phyloP scores from a whole-genome alignment of 2,113 vertebrate species.

The Equus quagga region DNA sequence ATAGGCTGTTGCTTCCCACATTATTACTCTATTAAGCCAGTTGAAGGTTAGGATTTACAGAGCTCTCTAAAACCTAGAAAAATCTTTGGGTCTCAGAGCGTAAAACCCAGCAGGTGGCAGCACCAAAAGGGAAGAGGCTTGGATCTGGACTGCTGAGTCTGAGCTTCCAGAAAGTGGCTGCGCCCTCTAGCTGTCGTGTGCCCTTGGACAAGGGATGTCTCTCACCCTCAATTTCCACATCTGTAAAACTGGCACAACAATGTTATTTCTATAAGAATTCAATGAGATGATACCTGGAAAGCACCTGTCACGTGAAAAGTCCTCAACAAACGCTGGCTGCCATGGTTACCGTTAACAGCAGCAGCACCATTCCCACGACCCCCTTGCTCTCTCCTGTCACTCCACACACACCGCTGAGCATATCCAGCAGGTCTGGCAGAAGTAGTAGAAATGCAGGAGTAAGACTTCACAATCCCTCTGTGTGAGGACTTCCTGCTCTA shows the following conservation, averaged over 20 bases:
- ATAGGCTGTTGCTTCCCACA: not conserved
- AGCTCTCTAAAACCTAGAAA: not conserved
- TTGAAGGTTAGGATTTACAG: not conserved
- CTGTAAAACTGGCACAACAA: not conserved
- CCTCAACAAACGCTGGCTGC: not conserved
- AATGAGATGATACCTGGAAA: not conserved
- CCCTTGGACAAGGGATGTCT: not conserved
- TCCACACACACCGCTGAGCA: not conserved
- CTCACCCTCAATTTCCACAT: not conserved
- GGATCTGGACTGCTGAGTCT: not conserved
- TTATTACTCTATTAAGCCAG: not conserved
- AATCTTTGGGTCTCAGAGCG: not conserved
- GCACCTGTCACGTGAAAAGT: not conserved
- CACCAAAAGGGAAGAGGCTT: not conserved
- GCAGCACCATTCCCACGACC: too few species aligned
- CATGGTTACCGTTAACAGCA: not conserved
- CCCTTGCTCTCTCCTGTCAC: not conserved
- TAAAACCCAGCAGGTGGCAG: not conserved
- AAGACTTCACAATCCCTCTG: not conserved
- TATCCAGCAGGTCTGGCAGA: not conserved
- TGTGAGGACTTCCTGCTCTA: not conserved
- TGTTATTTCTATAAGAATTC: not conserved
- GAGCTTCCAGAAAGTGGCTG: not conserved
- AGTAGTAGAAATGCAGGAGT: not conserved
- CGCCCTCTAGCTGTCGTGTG: rapidly evolving